A percentile compares a stretch with the other conserved stretches of the same genome.
Conservation (phyloP, 2,888 invertebrate species). For the Smittia sp. region DNA sequence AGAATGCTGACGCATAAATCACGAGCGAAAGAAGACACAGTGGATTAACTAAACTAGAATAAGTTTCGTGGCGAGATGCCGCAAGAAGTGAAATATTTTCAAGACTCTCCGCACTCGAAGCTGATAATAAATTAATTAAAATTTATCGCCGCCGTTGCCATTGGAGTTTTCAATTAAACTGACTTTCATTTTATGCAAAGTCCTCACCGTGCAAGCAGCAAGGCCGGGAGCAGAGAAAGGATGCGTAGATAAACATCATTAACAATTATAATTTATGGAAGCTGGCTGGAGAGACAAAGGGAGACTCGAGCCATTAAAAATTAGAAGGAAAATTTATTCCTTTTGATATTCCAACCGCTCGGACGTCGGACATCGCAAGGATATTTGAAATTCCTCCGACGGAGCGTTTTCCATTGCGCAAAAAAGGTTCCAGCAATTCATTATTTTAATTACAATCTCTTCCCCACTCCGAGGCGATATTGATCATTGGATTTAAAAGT, state of each 20-base stretch:
- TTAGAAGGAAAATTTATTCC: constrained; percentile 19
- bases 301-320: constrained; percentile 1
- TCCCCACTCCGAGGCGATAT: neutral
- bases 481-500: constrained; percentile 13
- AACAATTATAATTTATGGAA: constrained; percentile 40
- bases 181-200: constrained; percentile 22
- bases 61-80: neutral
- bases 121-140: constrained; percentile 32
- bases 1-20: constrained; percentile 22
- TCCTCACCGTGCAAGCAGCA: neutral
- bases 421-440: constrained; percentile 7
- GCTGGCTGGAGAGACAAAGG: neutral
- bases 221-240: neutral
- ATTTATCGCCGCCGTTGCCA: constrained; percentile 30
- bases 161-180: constrained; percentile 34
- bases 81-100: neutral
- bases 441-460: constrained; percentile 25
- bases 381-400: neutral
- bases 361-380: neutral
- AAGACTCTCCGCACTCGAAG: neutral
- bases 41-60: neutral
- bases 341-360: neutral
- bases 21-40: constrained; percentile 1
- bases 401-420: neutral
- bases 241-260: constrained; percentile 27